A percentile compares a stretch with the other conserved stretches of the same genome.
Conservation (phyloP, 2,113 vertebrate species). For the Ciconia maguari region DNA sequence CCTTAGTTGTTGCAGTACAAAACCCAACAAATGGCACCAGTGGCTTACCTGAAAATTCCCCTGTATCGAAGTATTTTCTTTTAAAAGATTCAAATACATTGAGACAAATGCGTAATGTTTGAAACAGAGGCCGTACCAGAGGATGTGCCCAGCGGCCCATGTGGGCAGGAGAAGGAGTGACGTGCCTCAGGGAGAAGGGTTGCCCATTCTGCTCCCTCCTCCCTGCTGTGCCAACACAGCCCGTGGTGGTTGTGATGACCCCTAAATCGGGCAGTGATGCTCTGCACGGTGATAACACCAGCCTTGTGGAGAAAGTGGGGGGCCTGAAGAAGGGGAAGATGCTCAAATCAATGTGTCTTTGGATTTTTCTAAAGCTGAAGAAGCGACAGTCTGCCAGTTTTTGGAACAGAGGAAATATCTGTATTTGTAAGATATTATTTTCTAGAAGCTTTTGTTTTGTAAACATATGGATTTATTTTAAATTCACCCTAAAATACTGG, state of each 20-base stretch:
- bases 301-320: too few relatives aligned
- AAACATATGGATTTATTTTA: not conserved
- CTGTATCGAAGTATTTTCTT: not conserved
- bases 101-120: not conserved
- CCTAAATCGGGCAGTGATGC: not conserved
- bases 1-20: not conserved
- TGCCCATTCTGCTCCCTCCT: not conserved
- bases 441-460: not conserved
- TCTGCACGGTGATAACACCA: not conserved
- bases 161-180: not conserved
- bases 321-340: not conserved
- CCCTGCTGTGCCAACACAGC: not conserved
- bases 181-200: not conserved
- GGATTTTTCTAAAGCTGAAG: not conserved
- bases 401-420: not conserved
- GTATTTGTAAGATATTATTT: not conserved
- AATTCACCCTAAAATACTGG: not conserved
- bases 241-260: not conserved
- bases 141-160: rapidly evolving
- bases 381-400: not conserved
- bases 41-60: not conserved
- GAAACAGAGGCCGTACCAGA: rapidly evolving
- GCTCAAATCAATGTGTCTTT: not conserved
- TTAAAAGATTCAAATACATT: not conserved
- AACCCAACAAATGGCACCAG: not conserved